phyloP scores from a whole-genome alignment of 2,888 invertebrate genomes.

The Stenurella melanura region DNA sequence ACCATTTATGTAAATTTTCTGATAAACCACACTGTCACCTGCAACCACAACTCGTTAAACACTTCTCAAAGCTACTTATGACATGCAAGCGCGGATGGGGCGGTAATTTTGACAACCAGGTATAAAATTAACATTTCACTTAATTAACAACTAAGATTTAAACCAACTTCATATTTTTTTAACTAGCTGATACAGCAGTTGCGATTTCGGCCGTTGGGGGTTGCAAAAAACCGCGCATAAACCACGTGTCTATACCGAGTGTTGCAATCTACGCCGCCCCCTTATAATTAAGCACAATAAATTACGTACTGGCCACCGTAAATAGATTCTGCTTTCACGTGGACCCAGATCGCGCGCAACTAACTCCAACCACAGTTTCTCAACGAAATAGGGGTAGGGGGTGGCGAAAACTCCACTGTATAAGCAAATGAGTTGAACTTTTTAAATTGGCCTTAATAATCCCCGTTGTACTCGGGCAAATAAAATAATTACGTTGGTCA shows the following conservation, averaged over 20 bases:
- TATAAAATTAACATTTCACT: neutral
- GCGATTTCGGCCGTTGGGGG: neutral
- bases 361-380: conserved; percentile 2
- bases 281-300: neutral
- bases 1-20: too few species aligned
- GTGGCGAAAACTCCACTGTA: neutral
- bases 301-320: neutral
- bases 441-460: conserved; percentile 3
- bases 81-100: too few species aligned
- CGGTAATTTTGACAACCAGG: too few species aligned
- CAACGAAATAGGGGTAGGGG: neutral
- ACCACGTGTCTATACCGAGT: neutral
- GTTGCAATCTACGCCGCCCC: neutral
- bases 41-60: too few species aligned
- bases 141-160: neutral
- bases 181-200: neutral
- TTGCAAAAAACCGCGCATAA: neutral
- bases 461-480: neutral
- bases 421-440: conserved; percentile 7
- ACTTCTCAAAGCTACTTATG: too few species aligned
- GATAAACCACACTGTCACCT: too few species aligned
- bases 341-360: neutral
- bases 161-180: neutral
- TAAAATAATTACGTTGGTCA: neutral
- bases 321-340: neutral